phyloP scores from a whole-genome alignment of 2,113 vertebrate species.

The Anolis sagrei region DNA sequence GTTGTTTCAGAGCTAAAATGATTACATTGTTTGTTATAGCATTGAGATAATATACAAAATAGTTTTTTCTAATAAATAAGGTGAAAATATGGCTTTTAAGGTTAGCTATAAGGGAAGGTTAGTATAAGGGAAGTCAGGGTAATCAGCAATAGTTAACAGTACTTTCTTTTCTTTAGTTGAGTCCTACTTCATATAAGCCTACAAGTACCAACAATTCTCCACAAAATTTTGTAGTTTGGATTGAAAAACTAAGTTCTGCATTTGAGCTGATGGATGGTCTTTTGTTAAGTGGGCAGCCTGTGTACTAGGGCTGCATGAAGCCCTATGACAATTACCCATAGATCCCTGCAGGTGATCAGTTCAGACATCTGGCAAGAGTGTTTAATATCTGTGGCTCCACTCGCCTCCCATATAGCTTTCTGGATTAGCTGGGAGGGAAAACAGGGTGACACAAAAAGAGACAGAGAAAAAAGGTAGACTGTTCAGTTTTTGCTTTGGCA shows the following conservation, averaged over 20 bases:
- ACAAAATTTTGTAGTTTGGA: neutral
- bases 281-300: neutral
- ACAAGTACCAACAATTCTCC: neutral
- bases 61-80: neutral
- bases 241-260: neutral
- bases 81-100: neutral
- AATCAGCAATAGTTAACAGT: neutral
- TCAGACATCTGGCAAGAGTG: neutral
- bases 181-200: neutral
- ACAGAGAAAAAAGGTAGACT: neutral
- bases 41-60: neutral
- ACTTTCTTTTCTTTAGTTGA: neutral
- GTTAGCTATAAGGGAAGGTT: neutral
- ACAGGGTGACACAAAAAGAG: neutral
- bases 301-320: neutral
- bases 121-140: neutral
- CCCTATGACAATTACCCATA: neutral
- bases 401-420: neutral
- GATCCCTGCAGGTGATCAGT: neutral
- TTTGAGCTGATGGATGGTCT: neutral
- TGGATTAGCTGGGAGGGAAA: neutral
- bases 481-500: neutral
- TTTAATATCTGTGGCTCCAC: neutral
- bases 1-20: neutral
- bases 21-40: neutral